A percentile compares a stretch with the other conserved stretches of the same genome.
Evolutionary conservation across 2,888 invertebrate species (phyloP).

Genomic region (Metacarcinus magister): DNA sequence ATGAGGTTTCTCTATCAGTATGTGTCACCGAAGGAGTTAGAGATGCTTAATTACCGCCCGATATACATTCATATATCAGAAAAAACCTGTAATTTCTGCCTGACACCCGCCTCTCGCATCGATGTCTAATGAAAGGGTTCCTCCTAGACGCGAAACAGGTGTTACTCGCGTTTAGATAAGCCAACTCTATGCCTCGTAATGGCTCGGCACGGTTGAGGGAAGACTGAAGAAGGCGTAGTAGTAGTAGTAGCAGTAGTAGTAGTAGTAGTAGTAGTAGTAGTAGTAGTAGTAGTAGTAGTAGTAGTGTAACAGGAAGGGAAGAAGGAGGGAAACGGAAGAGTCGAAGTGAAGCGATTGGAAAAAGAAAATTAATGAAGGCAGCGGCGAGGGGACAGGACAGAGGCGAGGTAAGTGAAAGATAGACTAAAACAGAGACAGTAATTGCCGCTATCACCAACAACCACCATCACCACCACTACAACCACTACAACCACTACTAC

Average conservation of each 20-base stretch:
- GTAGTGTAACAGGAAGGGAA: too few species aligned
- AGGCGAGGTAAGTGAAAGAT: conserved; percentile 20
- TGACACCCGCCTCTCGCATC: conserved; percentile 8
- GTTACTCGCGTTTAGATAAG: too few species aligned
- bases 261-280: too few species aligned
- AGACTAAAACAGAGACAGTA: neutral
- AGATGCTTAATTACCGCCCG: conserved; percentile 56
- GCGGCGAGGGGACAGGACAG: neutral
- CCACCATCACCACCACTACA: neutral
- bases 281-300: too few species aligned
- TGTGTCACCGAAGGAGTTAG: conserved; percentile 55
- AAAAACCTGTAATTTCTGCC: neutral
- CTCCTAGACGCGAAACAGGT: neutral
- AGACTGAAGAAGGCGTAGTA: too few species aligned
- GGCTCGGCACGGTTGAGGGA: too few species aligned
- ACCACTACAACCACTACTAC: neutral
- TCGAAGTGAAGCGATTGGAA: too few species aligned
- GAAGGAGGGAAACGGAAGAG: too few species aligned
- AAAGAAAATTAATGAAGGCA: too few species aligned
- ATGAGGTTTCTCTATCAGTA: conserved; percentile 60
- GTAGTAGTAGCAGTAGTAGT: neutral
- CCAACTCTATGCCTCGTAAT: too few species aligned
- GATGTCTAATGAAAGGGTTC: conserved; percentile 32
- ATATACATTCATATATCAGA: conserved; percentile 55
- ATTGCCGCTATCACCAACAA: neutral